These are phyloP conservation scores for Micropoecilia bifurca DNA, from an alignment of 2,797 vertebrate genomes.

Conservation along the genomic window DNA sequence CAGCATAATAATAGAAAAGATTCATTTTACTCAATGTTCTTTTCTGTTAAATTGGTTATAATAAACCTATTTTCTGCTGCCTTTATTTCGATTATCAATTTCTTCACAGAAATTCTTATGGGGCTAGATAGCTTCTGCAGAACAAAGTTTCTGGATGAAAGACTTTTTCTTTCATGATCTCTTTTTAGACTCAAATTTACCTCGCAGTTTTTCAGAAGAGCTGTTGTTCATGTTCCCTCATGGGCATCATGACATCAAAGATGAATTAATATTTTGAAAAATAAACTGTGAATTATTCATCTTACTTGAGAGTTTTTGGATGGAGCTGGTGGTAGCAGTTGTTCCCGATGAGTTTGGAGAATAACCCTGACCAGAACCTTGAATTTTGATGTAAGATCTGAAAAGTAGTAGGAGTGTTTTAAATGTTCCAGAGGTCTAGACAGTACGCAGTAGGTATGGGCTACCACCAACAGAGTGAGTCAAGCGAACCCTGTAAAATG, in stretches of 20 bases:
- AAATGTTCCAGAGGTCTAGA: slow-evolving; percentile 1
- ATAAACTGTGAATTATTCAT: slow-evolving; percentile 4
- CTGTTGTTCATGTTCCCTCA: neutral
- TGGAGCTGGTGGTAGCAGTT: neutral
- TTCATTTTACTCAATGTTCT: neutral
- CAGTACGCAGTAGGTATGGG: neutral
- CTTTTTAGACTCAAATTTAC: neutral
- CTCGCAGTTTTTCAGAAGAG: neutral
- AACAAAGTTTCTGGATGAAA: neutral
- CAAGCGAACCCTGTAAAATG: slow-evolving; percentile 19
- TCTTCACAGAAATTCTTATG: neutral
- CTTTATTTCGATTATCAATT: neutral
- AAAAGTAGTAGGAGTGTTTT: slow-evolving; percentile 2
- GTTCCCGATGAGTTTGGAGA: neutral
- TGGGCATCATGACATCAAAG: neutral
- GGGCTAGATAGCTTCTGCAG: neutral
- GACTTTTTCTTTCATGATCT: neutral
- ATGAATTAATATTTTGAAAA: neutral
- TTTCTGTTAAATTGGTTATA: neutral
- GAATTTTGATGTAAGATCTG: neutral
- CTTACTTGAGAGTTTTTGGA: neutral
- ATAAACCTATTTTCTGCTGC: neutral
- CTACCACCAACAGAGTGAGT: neutral
- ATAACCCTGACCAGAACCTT: neutral
- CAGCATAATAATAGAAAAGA: neutral